Conservation (phyloP, 2,113 vertebrate species). For the Daubentonia madagascariensis region DNA sequence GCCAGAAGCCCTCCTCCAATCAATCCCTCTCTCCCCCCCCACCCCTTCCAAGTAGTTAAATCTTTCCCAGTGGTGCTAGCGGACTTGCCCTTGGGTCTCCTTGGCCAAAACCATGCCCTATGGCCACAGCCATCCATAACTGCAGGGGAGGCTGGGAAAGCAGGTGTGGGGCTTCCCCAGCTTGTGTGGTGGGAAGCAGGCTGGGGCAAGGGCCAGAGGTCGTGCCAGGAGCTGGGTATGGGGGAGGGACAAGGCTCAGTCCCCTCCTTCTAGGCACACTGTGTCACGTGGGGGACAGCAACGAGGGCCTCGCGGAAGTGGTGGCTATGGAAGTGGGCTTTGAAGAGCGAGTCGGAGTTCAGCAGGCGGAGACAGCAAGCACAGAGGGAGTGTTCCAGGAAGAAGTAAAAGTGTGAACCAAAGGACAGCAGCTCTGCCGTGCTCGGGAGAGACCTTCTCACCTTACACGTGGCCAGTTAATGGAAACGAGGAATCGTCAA, state of each 20-base stretch:
- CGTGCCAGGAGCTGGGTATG: accelerated
- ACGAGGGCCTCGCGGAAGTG: accelerated
- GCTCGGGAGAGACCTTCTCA: accelerated
- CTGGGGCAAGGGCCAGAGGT: not conserved
- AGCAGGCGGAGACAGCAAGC: accelerated
- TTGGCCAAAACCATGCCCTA: not conserved
- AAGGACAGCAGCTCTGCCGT: accelerated
- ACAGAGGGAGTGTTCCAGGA: accelerated
- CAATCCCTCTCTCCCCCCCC: too few relatives aligned
- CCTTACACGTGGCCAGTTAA: accelerated
- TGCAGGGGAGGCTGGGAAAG: not conserved
- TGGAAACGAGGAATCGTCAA: accelerated
- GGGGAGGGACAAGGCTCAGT: not conserved
- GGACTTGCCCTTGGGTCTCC: not conserved
- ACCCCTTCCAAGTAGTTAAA: not conserved
- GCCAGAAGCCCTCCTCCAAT: not conserved
- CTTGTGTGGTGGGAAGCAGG: not conserved
- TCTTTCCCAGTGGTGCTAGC: not conserved
- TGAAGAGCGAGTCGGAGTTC: not conserved
- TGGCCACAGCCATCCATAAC: not conserved
- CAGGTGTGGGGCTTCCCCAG: not conserved
- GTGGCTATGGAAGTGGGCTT: not conserved
- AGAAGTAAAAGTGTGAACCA: accelerated
- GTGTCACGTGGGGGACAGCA: not conserved
- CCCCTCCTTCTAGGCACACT: not conserved